phyloP scores from a whole-genome alignment of 1,140 invertebrate genomes.

The Hylaeus volcanicus region DNA sequence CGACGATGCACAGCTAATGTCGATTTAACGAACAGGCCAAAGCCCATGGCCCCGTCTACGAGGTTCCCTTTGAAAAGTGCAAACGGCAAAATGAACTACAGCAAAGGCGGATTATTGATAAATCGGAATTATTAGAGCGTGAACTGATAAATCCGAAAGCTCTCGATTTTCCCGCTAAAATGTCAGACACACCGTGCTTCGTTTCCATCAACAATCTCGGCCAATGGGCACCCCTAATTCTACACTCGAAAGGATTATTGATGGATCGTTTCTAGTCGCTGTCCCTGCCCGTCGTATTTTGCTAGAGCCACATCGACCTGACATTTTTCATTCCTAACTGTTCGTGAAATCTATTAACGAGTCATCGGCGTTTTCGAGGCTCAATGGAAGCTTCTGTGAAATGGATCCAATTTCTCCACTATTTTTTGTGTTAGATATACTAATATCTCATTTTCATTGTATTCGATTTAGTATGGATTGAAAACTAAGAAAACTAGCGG shows the following conservation, averaged over 20 bases:
- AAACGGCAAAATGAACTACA: constrained; percentile 21
- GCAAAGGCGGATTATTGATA: constrained; percentile 21
- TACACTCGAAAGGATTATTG: neutral
- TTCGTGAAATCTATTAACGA: too few species aligned
- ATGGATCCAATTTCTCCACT: too few species aligned
- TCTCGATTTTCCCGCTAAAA: constrained; percentile 37
- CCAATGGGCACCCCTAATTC: constrained; percentile 2
- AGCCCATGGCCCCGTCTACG: neutral
- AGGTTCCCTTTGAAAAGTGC: neutral
- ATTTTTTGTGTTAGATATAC: too few species aligned
- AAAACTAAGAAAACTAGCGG: too few species aligned
- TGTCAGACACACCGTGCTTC: constrained; percentile 15
- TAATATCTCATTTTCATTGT: too few species aligned
- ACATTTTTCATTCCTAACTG: neutral
- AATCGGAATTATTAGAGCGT: constrained; percentile 57
- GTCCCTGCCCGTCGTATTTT: neutral
- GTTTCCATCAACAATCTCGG: constrained; percentile 4
- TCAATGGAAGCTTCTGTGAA: too few species aligned
- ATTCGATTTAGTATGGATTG: too few species aligned
- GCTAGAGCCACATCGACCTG: neutral
- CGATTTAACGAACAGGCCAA: constrained; percentile 5
- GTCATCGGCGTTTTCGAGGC: too few species aligned
- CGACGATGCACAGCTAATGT: neutral
- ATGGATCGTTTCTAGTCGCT: neutral
- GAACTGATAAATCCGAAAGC: constrained; percentile 60